Base-by-base conservation (phyloP, 2,113 vertebrate genomes). In the Tupaia tana region DNA sequence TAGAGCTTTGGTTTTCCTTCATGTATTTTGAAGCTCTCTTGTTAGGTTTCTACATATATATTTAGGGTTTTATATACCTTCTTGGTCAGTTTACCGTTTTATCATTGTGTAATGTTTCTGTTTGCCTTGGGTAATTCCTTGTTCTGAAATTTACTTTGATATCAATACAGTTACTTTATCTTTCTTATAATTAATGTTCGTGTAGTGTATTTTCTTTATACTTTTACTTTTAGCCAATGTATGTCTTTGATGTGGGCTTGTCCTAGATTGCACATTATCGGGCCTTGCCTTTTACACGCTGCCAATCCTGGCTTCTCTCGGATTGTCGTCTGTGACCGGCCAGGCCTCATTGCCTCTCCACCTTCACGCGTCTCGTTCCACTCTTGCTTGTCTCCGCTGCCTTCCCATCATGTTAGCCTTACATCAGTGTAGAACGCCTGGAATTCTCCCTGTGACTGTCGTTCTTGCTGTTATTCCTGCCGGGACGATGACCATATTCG, bases 211-310 rank as follows among this genome's bases (percentile, higher is more conserved):
- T 78, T 77, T 10, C 11, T 81, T 66, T 71, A 75, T 81, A 25
- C 34, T 77, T 61, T 89, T 88, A 64, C 70, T 78, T 94, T 80
- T 83, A 52, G 43, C 11, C 54, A 83, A 58, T 79, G 74, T 92
- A 54, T 78, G 14, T 64, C 16, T 92, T 86, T 54, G 29, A 66
- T 29, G 9, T 83, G 43, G 19, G 25, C 29, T 86, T 91, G 24
- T 67, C 74, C 3, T 81, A 87, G 31, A 69, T 13, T 61, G 71
- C 1, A 13, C 82, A 79, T 54, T 83, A 18, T 78, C 71, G 24
- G 66, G 29, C 59, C 58, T 86, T 84, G 24, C 19, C 58, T 86
- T 96, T 94, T 77, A 52, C 27, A 34, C 54, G 64, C 64, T 78
- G 11, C 25, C 20, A 61, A 61, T 75, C 16, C 1, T 67, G 20